phyloP scores from a whole-genome alignment of 2,888 invertebrate species.

The Schrankia costaestrigalis region DNA sequence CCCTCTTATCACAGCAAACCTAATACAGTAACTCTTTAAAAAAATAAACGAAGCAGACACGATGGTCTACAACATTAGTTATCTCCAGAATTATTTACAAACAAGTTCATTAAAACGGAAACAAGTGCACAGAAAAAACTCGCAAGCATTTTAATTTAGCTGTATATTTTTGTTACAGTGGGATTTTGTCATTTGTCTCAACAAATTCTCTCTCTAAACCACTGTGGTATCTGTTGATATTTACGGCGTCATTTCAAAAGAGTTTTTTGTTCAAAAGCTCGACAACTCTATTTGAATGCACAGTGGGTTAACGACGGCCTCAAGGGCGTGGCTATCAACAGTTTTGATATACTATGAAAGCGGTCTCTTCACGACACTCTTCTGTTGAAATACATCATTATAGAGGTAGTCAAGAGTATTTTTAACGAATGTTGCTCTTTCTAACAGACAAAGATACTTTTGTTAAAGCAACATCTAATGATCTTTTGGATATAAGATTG shows the following conservation, averaged over 20 bases:
- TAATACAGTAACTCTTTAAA: too few relatives aligned
- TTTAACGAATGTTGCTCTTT: constrained; percentile 31
- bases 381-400: constrained; percentile 29
- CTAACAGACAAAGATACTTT: constrained; percentile 13
- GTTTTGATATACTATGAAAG: constrained; percentile 21
- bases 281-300: constrained; percentile 50
- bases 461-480: constrained; percentile 5
- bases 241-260: constrained; percentile 29
- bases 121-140: constrained; percentile 11
- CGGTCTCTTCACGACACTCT: constrained; percentile 5
- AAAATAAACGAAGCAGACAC: too few relatives aligned
- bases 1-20: too few relatives aligned
- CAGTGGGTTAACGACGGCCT: constrained; percentile 44
- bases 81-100: constrained; percentile 3
- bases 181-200: constrained; percentile 19
- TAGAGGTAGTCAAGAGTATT: constrained; percentile 13
- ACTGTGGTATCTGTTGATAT: constrained; percentile 28
- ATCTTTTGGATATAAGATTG: constrained; percentile 7
- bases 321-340: constrained; percentile 39
- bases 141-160: constrained; percentile 21
- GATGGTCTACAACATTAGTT: too few relatives aligned
- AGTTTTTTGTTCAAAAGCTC: constrained; percentile 27
- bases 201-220: constrained; percentile 25
- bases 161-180: constrained; percentile 19
- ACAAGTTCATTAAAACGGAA: constrained; percentile 19